Conservation (phyloP, 2,797 vertebrate genomes). For the Coilia nasus region DNA sequence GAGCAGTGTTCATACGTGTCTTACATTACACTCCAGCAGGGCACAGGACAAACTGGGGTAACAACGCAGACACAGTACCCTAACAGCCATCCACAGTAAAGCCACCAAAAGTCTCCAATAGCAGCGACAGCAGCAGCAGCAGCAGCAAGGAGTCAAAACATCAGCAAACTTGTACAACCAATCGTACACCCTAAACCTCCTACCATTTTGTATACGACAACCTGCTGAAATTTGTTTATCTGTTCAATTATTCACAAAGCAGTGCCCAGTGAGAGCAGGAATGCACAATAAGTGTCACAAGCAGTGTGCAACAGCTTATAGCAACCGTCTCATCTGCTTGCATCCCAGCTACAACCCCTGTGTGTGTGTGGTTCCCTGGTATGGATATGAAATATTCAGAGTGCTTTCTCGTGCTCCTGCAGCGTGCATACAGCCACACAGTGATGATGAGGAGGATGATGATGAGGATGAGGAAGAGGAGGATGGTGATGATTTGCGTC, state of each 20-base stretch:
- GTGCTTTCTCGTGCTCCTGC: background rate
- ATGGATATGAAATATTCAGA: slow-evolving; percentile 1
- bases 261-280: background rate
- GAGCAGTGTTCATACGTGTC: background rate
- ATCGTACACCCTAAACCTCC: background rate
- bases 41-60: background rate
- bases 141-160: background rate
- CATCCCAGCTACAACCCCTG: background rate
- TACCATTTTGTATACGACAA: background rate
- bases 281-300: background rate
- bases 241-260: slow-evolving; percentile 19
- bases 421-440: background rate
- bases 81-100: background rate
- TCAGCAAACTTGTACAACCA: background rate
- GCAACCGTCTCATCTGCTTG: background rate
- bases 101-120: background rate
- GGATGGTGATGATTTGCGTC: background rate
- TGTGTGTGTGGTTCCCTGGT: background rate
- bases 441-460: background rate
- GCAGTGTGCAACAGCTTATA: background rate
- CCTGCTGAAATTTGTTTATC: background rate
- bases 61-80: background rate
- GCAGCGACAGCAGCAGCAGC: background rate
- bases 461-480: background rate
- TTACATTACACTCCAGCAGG: background rate